phyloP scores from a whole-genome alignment of 2,797 vertebrate species.

The Channa striata region DNA sequence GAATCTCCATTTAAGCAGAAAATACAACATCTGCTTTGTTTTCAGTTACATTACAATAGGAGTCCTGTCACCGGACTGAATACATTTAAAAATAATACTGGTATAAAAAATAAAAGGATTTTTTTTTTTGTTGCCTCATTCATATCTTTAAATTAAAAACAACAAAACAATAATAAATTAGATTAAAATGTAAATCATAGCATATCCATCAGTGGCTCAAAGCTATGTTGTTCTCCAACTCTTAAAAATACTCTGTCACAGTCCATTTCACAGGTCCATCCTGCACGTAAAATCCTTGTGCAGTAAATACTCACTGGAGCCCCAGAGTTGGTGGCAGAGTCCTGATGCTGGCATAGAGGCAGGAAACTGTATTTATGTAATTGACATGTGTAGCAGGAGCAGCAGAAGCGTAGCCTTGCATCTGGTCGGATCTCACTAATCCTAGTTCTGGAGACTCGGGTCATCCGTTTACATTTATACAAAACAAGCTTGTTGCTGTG shows the following conservation, averaged over 20 bases:
- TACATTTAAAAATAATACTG: no score
- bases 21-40: conserved; percentile 13
- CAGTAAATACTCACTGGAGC: neutral
- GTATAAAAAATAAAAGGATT: no score
- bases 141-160: neutral
- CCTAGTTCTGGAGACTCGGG: conserved; percentile 52
- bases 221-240: neutral
- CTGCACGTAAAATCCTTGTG: neutral
- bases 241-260: neutral
- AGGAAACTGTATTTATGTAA: conserved; percentile 73
- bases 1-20: neutral
- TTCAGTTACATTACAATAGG: neutral
- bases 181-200: neutral
- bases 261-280: neutral
- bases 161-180: neutral
- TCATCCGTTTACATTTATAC: conserved; percentile 50
- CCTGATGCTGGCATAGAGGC: conserved; percentile 46
- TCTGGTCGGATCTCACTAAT: conserved; percentile 73
- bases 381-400: conserved; percentile 67
- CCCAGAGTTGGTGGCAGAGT: neutral
- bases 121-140: neutral
- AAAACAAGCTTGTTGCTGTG: conserved; percentile 30
- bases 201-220: neutral
- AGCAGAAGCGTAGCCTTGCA: conserved; percentile 55
- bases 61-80: no score